phyloP scores from a whole-genome alignment of 2,113 vertebrate species.

The Tiliqua scincoides region DNA sequence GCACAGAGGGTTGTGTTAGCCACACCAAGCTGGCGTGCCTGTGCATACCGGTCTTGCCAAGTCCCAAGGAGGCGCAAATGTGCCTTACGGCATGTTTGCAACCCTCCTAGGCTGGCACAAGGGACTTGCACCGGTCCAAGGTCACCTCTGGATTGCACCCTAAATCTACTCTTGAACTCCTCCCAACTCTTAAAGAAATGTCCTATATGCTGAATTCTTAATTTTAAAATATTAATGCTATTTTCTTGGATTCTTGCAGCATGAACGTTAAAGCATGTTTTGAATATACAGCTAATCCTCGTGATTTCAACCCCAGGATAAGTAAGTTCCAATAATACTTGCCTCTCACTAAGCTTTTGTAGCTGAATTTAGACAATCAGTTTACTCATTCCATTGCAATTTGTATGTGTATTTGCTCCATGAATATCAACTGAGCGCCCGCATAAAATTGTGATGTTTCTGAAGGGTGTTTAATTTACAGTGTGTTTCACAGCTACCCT shows the following conservation, averaged over 20 bases:
- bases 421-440: background rate
- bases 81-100: too few relatives aligned
- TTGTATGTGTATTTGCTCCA: background rate
- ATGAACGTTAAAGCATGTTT: conserved; percentile 89
- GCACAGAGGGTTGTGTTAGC: too few relatives aligned
- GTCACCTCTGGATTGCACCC: too few relatives aligned
- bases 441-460: background rate
- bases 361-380: background rate
- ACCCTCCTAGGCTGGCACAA: too few relatives aligned
- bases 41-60: too few relatives aligned
- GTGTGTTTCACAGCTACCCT: background rate
- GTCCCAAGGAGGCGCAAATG: too few relatives aligned
- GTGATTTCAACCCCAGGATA: conserved; percentile 84
- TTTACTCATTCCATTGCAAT: background rate
- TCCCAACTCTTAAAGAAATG: background rate
- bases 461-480: background rate
- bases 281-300: conserved; percentile 85
- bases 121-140: too few relatives aligned
- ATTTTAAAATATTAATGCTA: background rate
- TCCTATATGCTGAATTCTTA: background rate
- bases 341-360: background rate
- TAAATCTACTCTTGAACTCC: background rate
- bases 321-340: conserved; percentile 77
- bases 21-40: too few relatives aligned
- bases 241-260: conserved; percentile 75